Conservation (phyloP, 2,113 vertebrate genomes). For the Taurulus bubalis region DNA sequence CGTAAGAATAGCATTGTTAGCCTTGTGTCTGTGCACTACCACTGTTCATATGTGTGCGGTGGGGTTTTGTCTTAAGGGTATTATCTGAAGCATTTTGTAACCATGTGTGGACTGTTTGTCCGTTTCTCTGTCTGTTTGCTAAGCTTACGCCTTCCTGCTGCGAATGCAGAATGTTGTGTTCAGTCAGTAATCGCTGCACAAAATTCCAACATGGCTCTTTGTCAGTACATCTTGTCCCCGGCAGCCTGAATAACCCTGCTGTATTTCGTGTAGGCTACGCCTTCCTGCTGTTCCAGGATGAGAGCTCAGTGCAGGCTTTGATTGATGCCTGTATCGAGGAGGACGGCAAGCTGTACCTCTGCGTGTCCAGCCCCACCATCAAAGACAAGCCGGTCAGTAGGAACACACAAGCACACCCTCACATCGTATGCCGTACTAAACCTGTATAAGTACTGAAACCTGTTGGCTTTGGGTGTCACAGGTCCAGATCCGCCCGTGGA, state of each 20-base stretch:
- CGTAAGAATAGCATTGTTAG: neutral
- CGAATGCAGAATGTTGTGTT: slow-evolving; percentile 24
- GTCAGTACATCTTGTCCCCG: slow-evolving; percentile 17
- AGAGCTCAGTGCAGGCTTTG: slow-evolving; percentile 98
- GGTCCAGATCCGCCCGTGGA: slow-evolving; percentile 99
- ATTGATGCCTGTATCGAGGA: slow-evolving; percentile 99
- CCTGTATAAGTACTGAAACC: slow-evolving; percentile 1
- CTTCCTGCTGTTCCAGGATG: slow-evolving; percentile 99
- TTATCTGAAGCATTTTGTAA: slow-evolving; percentile 30
- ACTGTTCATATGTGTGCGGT: slow-evolving; percentile 6
- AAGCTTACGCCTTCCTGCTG: slow-evolving; percentile 40
- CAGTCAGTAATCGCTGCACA: slow-evolving; percentile 34
- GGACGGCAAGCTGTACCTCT: slow-evolving; percentile 97
- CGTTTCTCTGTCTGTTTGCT: slow-evolving; percentile 35
- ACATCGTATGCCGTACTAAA: no score
- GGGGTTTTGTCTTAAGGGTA: slow-evolving; percentile 1
- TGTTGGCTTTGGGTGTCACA: slow-evolving; percentile 66
- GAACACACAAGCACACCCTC: neutral
- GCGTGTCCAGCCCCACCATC: slow-evolving; percentile 98
- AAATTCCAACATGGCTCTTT: slow-evolving; percentile 31
- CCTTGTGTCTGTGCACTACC: neutral
- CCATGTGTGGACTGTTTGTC: slow-evolving; percentile 19
- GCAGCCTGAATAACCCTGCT: slow-evolving; percentile 36
- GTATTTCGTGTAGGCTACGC: slow-evolving; percentile 89
- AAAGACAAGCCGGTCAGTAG: slow-evolving; percentile 98